Evolutionary conservation across 2,888 invertebrate species (phyloP).

Genomic region (Polydrusus cervinus): DNA sequence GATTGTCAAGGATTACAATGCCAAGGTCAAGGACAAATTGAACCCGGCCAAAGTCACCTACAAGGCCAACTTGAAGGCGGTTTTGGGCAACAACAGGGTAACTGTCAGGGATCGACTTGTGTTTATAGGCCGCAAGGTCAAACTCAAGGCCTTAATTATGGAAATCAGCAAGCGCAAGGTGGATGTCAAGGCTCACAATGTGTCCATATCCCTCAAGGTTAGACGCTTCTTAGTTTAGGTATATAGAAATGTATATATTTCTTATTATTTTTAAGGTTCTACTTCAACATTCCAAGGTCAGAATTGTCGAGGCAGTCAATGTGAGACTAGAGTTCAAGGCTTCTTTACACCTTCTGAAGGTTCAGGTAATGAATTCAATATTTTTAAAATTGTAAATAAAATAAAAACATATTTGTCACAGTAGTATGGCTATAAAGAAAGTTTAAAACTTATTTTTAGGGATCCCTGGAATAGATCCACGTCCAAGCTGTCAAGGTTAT

Average conservation of each 20-base stretch:
- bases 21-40: not conserved
- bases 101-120: slow-evolving; percentile 4
- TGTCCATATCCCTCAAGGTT: not conserved
- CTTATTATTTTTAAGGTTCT: not conserved
- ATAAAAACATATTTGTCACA: too few species aligned
- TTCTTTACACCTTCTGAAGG: not conserved
- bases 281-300: not conserved
- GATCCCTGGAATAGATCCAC: not conserved
- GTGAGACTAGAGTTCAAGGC: not conserved
- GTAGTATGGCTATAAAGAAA: too few species aligned
- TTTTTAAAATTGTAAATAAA: too few species aligned
- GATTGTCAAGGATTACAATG: slow-evolving; percentile 20
- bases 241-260: too few species aligned
- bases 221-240: not conserved
- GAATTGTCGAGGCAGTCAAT: slow-evolving; percentile 6
- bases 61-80: slow-evolving; percentile 1
- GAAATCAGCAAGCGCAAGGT: slow-evolving; percentile 5
- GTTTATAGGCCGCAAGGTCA: slow-evolving; percentile 10
- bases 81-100: slow-evolving; percentile 15
- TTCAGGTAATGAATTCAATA: not conserved
- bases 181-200: not conserved
- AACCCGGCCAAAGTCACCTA: not conserved
- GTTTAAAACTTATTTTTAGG: too few species aligned
- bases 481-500: slow-evolving; percentile 4
- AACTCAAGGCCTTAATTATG: slow-evolving; percentile 1